A percentile compares a stretch with the other conserved stretches of the same genome.
These are phyloP conservation scores for Hyles lineata DNA, from an alignment of 2,888 invertebrate species.

Conservation along the genomic window DNA sequence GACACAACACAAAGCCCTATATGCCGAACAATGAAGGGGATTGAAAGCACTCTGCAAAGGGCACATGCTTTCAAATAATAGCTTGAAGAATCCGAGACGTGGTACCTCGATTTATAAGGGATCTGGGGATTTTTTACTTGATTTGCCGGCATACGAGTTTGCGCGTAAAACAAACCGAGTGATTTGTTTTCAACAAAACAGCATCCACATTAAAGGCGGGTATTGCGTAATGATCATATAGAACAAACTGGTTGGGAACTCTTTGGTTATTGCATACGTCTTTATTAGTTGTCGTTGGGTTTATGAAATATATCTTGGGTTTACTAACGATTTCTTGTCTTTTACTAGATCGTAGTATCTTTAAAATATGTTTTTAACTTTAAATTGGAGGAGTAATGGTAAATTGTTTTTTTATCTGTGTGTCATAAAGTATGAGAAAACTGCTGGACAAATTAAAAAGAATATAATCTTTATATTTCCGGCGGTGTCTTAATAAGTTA, in stretches of 20 bases:
- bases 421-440: no score
- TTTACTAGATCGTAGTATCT: no score
- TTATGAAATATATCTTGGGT: neutral
- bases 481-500: no score
- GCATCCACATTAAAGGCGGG: slow-evolving; percentile 28
- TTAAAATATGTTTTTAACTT: no score
- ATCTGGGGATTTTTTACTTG: slow-evolving; percentile 52
- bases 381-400: no score
- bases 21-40: slow-evolving; percentile 63
- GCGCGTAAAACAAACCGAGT: slow-evolving; percentile 55
- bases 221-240: slow-evolving; percentile 31
- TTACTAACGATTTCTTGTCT: neutral
- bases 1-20: slow-evolving; percentile 58
- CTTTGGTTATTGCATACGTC: neutral
- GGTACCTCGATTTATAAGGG: slow-evolving; percentile 61
- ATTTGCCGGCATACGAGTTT: slow-evolving; percentile 53
- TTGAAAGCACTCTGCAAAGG: slow-evolving; percentile 65
- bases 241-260: slow-evolving; percentile 3
- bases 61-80: slow-evolving; percentile 70
- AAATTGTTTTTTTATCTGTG: no score
- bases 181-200: slow-evolving; percentile 38
- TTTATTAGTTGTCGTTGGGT: neutral
- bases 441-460: no score
- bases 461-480: no score
- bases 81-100: slow-evolving; percentile 62